Evolutionary conservation across 30 jellyfish, hydroid and myxozoan genomes (phyloP), one percentile per base, ranked within the genome.

Genomic region (Phacellophora camtschatica): DNA sequence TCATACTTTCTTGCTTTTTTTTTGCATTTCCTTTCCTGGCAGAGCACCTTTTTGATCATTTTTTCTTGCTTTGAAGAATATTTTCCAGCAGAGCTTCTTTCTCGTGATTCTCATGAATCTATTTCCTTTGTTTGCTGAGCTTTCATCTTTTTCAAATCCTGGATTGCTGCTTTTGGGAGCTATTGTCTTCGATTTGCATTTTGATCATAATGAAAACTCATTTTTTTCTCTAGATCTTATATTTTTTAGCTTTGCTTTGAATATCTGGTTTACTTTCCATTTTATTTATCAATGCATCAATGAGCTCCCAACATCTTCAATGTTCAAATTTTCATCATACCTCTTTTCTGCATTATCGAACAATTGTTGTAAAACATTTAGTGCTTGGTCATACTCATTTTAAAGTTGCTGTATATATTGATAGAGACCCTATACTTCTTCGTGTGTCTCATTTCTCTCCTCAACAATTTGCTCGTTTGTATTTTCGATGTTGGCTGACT

Each of bases 401-500:
- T 39, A 8, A 39, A 39, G 53, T 39, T 39, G 8, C 10, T 43
- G 57, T 43, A 43, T 43, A 5, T 5, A 43, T 43, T 43, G 57
- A 43, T 43, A 22, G 2, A 43, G 57, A 43, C 57, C 57, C 6
- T 43, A 18, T 55, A 55, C 25, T 55, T 55, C 69, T 55, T 13
- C 69, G 16, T 55, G 69, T 1, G 69, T 1, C 3, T 55, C 69
- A 55, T 55, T 55, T 55, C 69, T 55, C 35, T 1, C 69, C 69
- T 55, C 69, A 55, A 13, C 69, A 11, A 13, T 55, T 13, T 27
- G 4, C 36, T 55, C 69, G 1, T 55, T 55, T 55, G 35, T 55
- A 55, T 55, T 55, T 55, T 55, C 2, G 69, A 55, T 55, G 69
- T 55, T 5, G 69, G 69, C 36, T 55, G 69, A 13, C 69, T 55